Evolutionary conservation across 2,888 invertebrate species (phyloP).

Genomic region (Cyclophora punctaria): DNA sequence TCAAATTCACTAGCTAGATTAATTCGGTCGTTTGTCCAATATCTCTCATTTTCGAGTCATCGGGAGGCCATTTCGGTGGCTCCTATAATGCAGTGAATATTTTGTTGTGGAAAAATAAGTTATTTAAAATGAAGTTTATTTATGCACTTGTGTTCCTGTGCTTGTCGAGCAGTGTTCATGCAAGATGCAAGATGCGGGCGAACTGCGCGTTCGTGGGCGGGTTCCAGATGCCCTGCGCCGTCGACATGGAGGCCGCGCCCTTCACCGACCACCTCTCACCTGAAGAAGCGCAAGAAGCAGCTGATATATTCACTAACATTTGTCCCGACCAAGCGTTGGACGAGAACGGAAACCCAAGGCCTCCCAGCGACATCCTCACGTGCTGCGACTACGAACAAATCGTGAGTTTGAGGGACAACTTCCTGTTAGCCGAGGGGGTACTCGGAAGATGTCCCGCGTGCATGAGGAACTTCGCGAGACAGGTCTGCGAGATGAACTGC

Average conservation of each 20-base stretch:
- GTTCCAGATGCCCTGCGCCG: slow-evolving; percentile 38
- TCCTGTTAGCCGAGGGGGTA: slow-evolving; percentile 78
- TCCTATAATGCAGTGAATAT: neutral
- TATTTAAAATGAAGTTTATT: slow-evolving; percentile 31
- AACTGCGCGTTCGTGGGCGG: slow-evolving; percentile 37
- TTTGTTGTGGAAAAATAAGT: slow-evolving; percentile 5
- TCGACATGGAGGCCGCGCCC: slow-evolving; percentile 29
- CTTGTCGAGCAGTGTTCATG: slow-evolving; percentile 32
- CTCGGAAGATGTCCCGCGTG: slow-evolving; percentile 90
- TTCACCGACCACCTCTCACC: slow-evolving; percentile 39
- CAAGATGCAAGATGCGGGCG: slow-evolving; percentile 48
- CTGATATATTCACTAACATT: slow-evolving; percentile 58
- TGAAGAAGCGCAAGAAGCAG: slow-evolving; percentile 41
- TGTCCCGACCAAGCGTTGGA: slow-evolving; percentile 77
- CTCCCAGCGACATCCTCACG: slow-evolving; percentile 52
- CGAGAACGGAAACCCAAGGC: slow-evolving; percentile 43
- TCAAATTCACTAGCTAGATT: slow-evolving; percentile 34
- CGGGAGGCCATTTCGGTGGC: neutral
- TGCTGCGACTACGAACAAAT: slow-evolving; percentile 79
- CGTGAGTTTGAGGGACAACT: slow-evolving; percentile 60
- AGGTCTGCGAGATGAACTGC: slow-evolving; percentile 90
- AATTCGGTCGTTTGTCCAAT: slow-evolving; percentile 18
- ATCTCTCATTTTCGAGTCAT: slow-evolving; percentile 18
- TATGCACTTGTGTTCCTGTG: slow-evolving; percentile 27
- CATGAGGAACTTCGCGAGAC: slow-evolving; percentile 81